Evolutionary conservation across 1,140 invertebrate species (phyloP), one percentile per base, ranked within the genome.

Genomic region (Rhyzopertha dominica): DNA sequence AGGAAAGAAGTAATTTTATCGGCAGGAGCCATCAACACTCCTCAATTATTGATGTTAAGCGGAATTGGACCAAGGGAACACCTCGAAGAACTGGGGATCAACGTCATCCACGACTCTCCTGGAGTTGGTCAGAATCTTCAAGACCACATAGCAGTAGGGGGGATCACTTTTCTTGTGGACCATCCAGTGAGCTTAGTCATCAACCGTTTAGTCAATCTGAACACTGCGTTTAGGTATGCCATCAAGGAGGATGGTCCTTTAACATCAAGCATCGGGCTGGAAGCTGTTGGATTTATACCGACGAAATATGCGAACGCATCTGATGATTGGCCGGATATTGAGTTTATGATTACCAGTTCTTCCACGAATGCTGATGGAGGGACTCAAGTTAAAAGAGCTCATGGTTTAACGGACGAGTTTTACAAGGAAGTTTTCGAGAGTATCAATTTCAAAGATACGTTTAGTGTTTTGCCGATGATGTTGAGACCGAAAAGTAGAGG

Each of bases 281-380:
- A 91, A 67, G 82, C 85, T 0, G 85, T 90, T 0, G 87, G 82
- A 0, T 92, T 91, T 57, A 85, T 92, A 28, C 81, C 84, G 0
- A 91, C 89, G 0, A 90, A 90, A 63, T 91, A 90, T 59, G 84
- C 83, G 0, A 91, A 91, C 59, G 69, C 78, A 43, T 76, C 77
- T 0, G 84, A 89, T 43, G 88, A 91, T 58, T 92, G 87, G 86
- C 89, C 89, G 0, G 90, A 94, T 57, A 90, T 92, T 40, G 86
- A 91, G 51, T 90, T 92, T 58, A 91, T 89, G 83, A 69, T 91
- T 61, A 83, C 86, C 0, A 84, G 86, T n/a, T 78, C 83, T 0
- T 85, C 84, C 0, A 84, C 83, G 0, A 80, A 74, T 32, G 87
- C 86, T 0, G 87, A 90, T 51, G 82, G 83, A n/a, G 85, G 82